Conservation (phyloP, 1,140 invertebrate species). For the Nephotettix cincticeps region DNA sequence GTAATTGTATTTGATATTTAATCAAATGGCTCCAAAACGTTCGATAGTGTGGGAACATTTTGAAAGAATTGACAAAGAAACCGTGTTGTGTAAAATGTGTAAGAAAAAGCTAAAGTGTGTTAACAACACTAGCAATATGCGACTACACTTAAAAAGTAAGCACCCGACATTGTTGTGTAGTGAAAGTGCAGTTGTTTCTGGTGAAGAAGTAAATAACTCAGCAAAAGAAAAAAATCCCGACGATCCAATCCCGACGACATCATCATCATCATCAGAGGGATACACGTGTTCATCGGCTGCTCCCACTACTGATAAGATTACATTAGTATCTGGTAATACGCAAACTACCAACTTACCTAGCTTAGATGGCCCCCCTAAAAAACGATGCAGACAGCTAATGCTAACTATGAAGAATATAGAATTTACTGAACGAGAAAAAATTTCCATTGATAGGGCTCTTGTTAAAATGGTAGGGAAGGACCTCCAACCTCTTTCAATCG, state of each 20-base stretch:
- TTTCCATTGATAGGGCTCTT: background rate
- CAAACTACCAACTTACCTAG: background rate
- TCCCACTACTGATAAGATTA: too few relatives aligned
- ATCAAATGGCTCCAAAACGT: background rate
- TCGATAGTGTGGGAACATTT: constrained; percentile 5
- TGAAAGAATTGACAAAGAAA: background rate
- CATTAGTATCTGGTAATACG: too few relatives aligned
- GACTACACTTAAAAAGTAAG: background rate
- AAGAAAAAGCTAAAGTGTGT: background rate
- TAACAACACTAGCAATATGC: constrained; percentile 1
- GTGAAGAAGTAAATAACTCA: too few relatives aligned
- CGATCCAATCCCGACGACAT: too few relatives aligned
- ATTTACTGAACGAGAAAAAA: too few relatives aligned
- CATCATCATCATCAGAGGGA: too few relatives aligned
- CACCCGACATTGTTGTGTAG: background rate
- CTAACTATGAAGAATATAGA: background rate
- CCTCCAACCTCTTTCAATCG: constrained; percentile 23
- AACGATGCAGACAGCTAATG: background rate
- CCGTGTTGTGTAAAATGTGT: background rate
- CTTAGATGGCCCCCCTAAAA: background rate
- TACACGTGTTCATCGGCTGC: too few relatives aligned
- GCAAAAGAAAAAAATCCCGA: too few relatives aligned
- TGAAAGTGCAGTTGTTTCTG: too few relatives aligned
- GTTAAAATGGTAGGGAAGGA: background rate
- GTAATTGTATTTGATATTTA: too few relatives aligned